Evolutionary conservation across 2,797 vertebrate genomes (phyloP).

Genomic region (Eremophila alpestris): DNA sequence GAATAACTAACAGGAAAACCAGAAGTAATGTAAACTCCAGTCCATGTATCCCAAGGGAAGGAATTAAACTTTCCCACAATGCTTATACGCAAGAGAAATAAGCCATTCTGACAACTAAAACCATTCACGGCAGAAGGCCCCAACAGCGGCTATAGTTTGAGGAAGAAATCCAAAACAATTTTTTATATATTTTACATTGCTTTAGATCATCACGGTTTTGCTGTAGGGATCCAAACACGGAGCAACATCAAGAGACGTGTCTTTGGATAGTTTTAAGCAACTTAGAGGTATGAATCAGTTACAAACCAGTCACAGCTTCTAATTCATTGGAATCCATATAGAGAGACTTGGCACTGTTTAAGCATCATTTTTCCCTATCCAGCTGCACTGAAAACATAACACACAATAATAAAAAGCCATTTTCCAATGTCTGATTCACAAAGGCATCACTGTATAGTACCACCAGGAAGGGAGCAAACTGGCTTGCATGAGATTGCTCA

Average conservation of each 20-base stretch:
- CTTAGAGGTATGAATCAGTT: not conserved
- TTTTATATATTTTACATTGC: not conserved
- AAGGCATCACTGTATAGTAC: not conserved
- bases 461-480: not conserved
- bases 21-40: not conserved
- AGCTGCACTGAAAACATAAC: not conserved
- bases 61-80: not conserved
- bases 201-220: not conserved
- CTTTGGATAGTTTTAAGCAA: not conserved
- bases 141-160: not conserved
- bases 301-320: not conserved
- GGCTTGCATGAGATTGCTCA: not conserved
- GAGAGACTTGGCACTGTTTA: not conserved
- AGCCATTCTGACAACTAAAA: not conserved
- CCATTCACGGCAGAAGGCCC: not conserved
- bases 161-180: not conserved
- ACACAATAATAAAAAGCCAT: not conserved
- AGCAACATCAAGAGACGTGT: not conserved
- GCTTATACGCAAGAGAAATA: not conserved
- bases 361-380: not conserved
- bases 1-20: not conserved
- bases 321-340: not conserved
- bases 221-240: not conserved
- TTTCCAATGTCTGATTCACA: not conserved
- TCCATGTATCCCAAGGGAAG: not conserved